Percentiles rank a stretch among this genome's conserved stretches.
Evolutionary conservation across 2,797 vertebrate genomes (phyloP).

Genomic region (Manis crassicaudata): DNA sequence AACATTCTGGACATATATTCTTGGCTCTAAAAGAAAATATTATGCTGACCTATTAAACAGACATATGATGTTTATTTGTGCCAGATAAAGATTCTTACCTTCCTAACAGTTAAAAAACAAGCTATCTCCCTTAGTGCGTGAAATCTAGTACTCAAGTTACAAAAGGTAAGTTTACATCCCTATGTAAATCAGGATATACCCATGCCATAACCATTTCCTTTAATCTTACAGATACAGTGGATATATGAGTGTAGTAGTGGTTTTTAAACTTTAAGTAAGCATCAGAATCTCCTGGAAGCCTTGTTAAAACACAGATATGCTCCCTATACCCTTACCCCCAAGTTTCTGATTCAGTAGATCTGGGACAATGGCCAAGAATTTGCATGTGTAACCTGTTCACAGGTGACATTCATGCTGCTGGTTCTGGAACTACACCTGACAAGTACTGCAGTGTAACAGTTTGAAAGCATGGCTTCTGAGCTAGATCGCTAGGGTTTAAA

Average conservation of each 20-base stretch:
- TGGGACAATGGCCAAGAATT: not conserved
- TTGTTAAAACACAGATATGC: not conserved
- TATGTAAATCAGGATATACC: not conserved
- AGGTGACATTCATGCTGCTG: slow-evolving; percentile 1
- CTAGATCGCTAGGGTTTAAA: not conserved
- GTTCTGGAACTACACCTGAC: slow-evolving; percentile 25
- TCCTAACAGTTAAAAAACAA: slow-evolving; percentile 33
- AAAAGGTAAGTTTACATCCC: not conserved
- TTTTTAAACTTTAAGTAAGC: not conserved
- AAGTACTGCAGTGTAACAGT: not conserved
- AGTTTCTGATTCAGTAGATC: not conserved
- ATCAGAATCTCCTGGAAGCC: not conserved
- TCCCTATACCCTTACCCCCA: not conserved
- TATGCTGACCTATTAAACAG: not conserved
- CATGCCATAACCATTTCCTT: not conserved
- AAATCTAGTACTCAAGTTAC: not conserved
- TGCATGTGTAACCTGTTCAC: not conserved
- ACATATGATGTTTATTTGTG: not conserved
- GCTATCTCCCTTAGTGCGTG: not conserved
- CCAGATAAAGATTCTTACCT: not conserved
- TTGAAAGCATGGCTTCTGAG: not conserved
- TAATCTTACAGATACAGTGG: not conserved
- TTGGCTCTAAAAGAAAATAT: slow-evolving; percentile 21
- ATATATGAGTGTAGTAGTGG: not conserved
- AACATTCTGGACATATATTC: slow-evolving; percentile 25